Evolutionary conservation across 2,113 vertebrate species (phyloP), one percentile per base, ranked within the genome.

Genomic region (Rhagologus leucostigma): DNA sequence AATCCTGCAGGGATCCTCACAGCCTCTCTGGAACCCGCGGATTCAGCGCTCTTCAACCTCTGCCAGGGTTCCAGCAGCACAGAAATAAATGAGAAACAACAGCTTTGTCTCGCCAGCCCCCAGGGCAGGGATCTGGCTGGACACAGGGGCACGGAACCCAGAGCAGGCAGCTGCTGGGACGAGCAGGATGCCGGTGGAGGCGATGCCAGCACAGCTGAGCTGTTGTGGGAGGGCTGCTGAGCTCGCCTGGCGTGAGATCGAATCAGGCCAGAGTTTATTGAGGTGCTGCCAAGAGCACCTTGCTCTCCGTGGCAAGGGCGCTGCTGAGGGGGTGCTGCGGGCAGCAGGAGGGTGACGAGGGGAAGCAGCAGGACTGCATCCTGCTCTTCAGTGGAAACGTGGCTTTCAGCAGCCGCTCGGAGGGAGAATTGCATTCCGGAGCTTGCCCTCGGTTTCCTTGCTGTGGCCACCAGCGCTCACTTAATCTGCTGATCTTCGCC

Each of bases 251-350:
- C 6, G 5, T 12, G 18, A 67, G 5, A 32, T 37, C 13, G 23
- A 32, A 41, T 7, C 23, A 10, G 26, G 33, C 9, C 52, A 5
- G 59, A 27, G 50, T 44, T 81, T 16, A 8, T 70, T 62, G 14
- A 21, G 59, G 62, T 0, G 3, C n/a, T 50, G 13, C n/a, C 1
- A 5, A 39, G 42, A 13, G 10, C 41, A 11, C 41, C 41, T 41
- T 11, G 39, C 18, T 17, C 44, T 49, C 39, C 8, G 4, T 8
- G 10, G 70, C 44, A 42, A 26, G 42, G 47, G 62, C 20, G 2
- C 33, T 44, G 37, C 35, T 32, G 46, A 76, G 46, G 0, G 5
- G 46, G 59, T n/a, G 15, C 49, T 27, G 64, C 33, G 19, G 53
- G 5, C 33, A 27, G 79, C 26, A 20, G 46, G 69, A 79, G 21